Percentiles rank a stretch among this genome's conserved stretches.
Conservation (phyloP, 2,113 vertebrate genomes). For the Neogobius melanostomus region DNA sequence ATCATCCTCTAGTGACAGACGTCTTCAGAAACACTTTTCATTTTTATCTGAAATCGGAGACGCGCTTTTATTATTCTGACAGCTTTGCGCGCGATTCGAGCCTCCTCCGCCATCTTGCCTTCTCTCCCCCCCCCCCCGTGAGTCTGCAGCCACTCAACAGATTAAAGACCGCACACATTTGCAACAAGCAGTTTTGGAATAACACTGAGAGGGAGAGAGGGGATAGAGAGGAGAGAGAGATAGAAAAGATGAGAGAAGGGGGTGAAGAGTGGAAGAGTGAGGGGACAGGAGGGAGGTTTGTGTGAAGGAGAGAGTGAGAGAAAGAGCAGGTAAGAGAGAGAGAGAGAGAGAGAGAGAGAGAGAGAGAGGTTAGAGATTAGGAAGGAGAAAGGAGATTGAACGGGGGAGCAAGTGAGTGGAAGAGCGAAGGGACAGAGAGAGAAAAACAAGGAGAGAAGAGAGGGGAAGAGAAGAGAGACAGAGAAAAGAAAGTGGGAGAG, state of each 20-base stretch:
- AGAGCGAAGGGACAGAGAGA: neutral
- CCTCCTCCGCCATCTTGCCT: conserved; percentile 27
- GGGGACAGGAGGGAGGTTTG: no score
- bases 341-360: no score
- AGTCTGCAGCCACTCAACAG: conserved; percentile 62
- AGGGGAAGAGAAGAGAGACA: neutral
- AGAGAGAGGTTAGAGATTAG: no score
- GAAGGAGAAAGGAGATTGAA: neutral
- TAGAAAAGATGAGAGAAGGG: no score
- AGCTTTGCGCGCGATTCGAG: conserved; percentile 18
- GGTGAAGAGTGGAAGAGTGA: no score
- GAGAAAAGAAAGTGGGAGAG: neutral
- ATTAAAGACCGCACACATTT: conserved; percentile 49
- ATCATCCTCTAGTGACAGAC: conserved; percentile 53
- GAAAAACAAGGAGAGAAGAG: neutral
- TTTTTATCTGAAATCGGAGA: conserved; percentile 54
- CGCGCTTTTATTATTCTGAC: conserved; percentile 55
- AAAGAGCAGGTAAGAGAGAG: no score
- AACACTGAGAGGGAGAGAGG: conserved; percentile 8
- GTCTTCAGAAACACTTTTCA: conserved; percentile 60
- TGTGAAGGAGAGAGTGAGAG: no score
- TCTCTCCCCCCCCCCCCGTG: conserved; percentile 21
- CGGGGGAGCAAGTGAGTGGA: neutral
- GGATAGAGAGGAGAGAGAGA: neutral
- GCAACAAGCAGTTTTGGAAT: conserved; percentile 32